phyloP scores from a whole-genome alignment of 2,797 vertebrate genomes.

The Pseudocheirus occidentalis region DNA sequence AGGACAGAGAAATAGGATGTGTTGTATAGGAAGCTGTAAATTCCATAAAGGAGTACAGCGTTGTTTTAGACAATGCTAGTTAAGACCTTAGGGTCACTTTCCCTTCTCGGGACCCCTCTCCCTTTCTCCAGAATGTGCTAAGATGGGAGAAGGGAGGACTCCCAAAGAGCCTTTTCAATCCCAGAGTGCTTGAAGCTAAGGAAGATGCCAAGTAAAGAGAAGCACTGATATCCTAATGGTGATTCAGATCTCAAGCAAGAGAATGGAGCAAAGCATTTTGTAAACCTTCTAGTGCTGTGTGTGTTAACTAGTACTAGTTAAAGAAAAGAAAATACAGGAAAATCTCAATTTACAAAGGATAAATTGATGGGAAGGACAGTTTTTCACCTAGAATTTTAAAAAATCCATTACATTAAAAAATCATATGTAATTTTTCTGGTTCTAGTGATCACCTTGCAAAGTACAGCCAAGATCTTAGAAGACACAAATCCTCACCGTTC shows the following conservation, averaged over 20 bases:
- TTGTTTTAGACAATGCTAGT: not conserved
- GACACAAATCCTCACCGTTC: not conserved
- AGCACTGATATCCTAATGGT: not conserved
- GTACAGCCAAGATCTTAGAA: not conserved
- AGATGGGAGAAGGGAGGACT: not conserved
- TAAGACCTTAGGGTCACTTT: not conserved
- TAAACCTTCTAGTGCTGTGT: not conserved
- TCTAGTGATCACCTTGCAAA: not conserved
- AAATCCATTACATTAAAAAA: not conserved
- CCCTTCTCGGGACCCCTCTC: not conserved
- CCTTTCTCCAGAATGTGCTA: not conserved
- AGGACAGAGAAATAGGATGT: not conserved
- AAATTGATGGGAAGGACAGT: not conserved
- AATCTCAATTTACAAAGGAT: not conserved
- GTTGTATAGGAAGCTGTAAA: not conserved
- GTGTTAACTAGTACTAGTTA: not conserved
- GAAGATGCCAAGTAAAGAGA: not conserved
- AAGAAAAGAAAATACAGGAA: not conserved
- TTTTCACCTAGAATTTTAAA: not conserved
- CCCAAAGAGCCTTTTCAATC: not conserved
- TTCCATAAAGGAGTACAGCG: not conserved
- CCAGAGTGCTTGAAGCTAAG: not conserved
- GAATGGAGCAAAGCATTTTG: not conserved
- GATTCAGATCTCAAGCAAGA: not conserved
- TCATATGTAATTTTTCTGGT: not conserved